phyloP scores from a whole-genome alignment of 2,797 vertebrate genomes.

The Chromobotia macracanthus region DNA sequence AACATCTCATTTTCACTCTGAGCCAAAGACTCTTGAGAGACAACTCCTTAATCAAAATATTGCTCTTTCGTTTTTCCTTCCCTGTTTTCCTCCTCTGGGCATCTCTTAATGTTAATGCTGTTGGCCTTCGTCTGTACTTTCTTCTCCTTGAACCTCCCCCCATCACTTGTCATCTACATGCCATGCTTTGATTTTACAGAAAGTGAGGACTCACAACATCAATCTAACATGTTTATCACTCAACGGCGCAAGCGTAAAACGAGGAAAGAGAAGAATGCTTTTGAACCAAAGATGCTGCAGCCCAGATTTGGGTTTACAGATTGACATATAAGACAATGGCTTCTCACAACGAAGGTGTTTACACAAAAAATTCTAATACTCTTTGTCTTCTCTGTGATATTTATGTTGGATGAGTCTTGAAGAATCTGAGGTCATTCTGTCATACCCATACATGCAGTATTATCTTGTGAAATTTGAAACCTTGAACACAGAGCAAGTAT shows the following conservation, averaged over 20 bases:
- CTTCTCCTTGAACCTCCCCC: constrained; percentile 54
- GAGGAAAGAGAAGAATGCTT: constrained; percentile 20
- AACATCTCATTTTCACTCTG: constrained; percentile 60
- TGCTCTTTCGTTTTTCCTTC: constrained; percentile 39
- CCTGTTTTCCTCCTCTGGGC: constrained; percentile 38
- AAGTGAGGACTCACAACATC: constrained; percentile 46
- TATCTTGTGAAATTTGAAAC: too few relatives aligned
- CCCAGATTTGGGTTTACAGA: not conserved
- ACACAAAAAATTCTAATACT: not conserved
- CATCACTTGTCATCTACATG: constrained; percentile 55
- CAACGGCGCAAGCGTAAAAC: constrained; percentile 31
- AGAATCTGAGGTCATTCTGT: too few relatives aligned
- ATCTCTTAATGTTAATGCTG: constrained; percentile 54
- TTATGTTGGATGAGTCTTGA: not conserved
- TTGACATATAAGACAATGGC: not conserved
- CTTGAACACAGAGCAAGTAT: too few relatives aligned
- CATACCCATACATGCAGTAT: too few relatives aligned
- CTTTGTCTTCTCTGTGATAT: not conserved
- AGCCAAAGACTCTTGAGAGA: constrained; percentile 63
- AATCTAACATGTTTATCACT: constrained; percentile 50
- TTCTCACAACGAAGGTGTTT: not conserved
- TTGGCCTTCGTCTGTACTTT: constrained; percentile 52
- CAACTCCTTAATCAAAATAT: constrained; percentile 64
- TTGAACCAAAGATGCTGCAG: not conserved
- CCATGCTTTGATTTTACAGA: constrained; percentile 52